Evolutionary conservation across 2,797 vertebrate genomes (phyloP), one percentile per base, ranked within the genome.

Genomic region (Platyrinchus mystaceus): DNA sequence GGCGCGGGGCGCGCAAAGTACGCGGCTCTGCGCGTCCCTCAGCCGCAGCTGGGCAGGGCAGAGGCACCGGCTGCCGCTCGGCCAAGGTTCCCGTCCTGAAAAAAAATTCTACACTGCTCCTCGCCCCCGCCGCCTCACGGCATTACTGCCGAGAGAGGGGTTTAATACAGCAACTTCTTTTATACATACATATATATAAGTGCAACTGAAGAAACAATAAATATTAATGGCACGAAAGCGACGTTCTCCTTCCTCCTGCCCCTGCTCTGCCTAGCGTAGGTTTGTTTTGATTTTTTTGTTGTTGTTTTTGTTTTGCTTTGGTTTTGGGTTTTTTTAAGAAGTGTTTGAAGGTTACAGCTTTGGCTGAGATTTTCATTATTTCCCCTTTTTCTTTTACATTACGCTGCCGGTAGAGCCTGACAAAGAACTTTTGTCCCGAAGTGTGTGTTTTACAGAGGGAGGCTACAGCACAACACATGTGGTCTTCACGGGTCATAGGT

Each of bases 401-500:
- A 91, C 63, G 37, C 84, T 94, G 81, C 83, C 91, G 79, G 90
- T 84, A 94, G 90, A 91, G 87, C 47, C 80, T 84, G 97, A 98
- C 98, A 98, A 98, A 98, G 97, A 97, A 84, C 96, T 98, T 98
- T 98, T 98, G 98, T 98, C 98, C 97, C 96, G 81, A 94, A 96
- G 97, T 96, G 98, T 98, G 97, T 98, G 97, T 98, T 98, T 98
- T 98, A 97, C 97, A 96, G 97, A 98, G 97, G 96, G 95, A 97
- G 95, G 97, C 97, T 97, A 96, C 97, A 93, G 94, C 97, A 94
- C 97, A 97, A 97, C 98, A 98, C 98, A 98, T 98, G 98, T 98
- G 98, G 98, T 98, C 97, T 98, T 98, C 98, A 97, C 69, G 96
- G 99, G 98, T 99, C 99, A 99, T 64, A 98, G 98, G 98, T 99